Evolutionary conservation across 2,888 invertebrate species (phyloP).

Genomic region (Drosophila colorata): DNA sequence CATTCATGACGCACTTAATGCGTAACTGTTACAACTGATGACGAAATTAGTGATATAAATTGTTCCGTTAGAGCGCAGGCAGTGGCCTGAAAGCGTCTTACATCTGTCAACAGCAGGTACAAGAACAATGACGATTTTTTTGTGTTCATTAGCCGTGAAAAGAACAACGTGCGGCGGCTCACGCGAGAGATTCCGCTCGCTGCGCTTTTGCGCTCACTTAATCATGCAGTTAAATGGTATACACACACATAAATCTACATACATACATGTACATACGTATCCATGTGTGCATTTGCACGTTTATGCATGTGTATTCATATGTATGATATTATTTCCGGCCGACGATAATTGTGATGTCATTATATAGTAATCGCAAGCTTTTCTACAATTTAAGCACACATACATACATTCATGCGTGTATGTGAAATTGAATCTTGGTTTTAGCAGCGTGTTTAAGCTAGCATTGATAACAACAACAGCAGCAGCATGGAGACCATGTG

Average conservation of each 20-base stretch:
- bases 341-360: slow-evolving; percentile 38
- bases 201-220: slow-evolving; percentile 7
- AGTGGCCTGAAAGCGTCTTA: slow-evolving; percentile 8
- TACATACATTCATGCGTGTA: not conserved
- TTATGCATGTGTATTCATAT: slow-evolving; percentile 3
- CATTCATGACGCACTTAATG: slow-evolving; percentile 31
- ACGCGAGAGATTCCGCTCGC: slow-evolving; percentile 9
- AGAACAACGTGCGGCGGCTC: slow-evolving; percentile 9
- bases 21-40: slow-evolving; percentile 10
- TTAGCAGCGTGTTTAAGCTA: slow-evolving; percentile 13
- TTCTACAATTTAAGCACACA: slow-evolving; percentile 29
- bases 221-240: slow-evolving; percentile 8
- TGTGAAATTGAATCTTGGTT: slow-evolving; percentile 13
- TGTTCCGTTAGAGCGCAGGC: slow-evolving; percentile 16
- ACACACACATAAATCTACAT: not conserved
- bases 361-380: slow-evolving; percentile 28
- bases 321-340: slow-evolving; percentile 37
- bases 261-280: not conserved
- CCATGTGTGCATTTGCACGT: not conserved
- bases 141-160: slow-evolving; percentile 1
- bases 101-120: slow-evolving; percentile 6
- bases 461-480: slow-evolving; percentile 28
- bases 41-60: slow-evolving; percentile 24
- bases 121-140: not conserved
- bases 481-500: slow-evolving; percentile 1